These are phyloP conservation scores for Oreochromis tanganicae DNA, from an alignment of 2,113 vertebrate species.

Conservation along the genomic window DNA sequence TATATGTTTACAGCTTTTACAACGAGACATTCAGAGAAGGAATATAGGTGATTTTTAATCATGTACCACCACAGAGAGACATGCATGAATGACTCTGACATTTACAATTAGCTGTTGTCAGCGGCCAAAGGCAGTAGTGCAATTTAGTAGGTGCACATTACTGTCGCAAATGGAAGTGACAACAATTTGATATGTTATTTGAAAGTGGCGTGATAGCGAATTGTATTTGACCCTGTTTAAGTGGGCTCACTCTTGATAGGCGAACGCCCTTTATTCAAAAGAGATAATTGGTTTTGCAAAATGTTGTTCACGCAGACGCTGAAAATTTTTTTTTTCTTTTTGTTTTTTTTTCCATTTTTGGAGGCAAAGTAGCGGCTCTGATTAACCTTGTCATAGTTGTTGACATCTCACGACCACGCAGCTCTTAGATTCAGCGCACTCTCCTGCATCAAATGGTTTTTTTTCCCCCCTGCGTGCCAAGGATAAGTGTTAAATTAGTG, in stretches of 20 bases:
- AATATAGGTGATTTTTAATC: conserved; percentile 61
- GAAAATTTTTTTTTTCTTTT: not conserved
- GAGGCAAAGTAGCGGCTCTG: conserved; percentile 15
- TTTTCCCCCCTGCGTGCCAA: not conserved
- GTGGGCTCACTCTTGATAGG: conserved; percentile 47
- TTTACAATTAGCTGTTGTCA: conserved; percentile 72
- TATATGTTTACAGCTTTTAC: conserved; percentile 33
- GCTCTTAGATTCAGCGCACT: not conserved
- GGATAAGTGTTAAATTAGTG: conserved; percentile 46
- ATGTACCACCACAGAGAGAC: not conserved
- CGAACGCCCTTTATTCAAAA: conserved; percentile 51
- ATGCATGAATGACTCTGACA: conserved; percentile 59
- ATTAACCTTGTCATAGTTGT: conserved; percentile 55
- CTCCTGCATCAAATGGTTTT: not conserved
- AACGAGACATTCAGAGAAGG: conserved; percentile 21
- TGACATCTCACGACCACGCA: conserved; percentile 35
- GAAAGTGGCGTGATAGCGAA: conserved; percentile 54
- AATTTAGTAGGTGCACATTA: conserved; percentile 70
- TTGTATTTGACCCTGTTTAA: conserved; percentile 58
- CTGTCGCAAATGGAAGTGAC: conserved; percentile 59
- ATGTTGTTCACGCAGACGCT: conserved; percentile 2
- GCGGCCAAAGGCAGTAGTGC: conserved; percentile 50
- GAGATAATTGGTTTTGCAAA: conserved; percentile 63
- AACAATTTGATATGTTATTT: conserved; percentile 67
- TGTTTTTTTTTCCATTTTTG: not conserved